Conservation (phyloP, 1,140 invertebrate species). For the Matsumurasca onukii region DNA sequence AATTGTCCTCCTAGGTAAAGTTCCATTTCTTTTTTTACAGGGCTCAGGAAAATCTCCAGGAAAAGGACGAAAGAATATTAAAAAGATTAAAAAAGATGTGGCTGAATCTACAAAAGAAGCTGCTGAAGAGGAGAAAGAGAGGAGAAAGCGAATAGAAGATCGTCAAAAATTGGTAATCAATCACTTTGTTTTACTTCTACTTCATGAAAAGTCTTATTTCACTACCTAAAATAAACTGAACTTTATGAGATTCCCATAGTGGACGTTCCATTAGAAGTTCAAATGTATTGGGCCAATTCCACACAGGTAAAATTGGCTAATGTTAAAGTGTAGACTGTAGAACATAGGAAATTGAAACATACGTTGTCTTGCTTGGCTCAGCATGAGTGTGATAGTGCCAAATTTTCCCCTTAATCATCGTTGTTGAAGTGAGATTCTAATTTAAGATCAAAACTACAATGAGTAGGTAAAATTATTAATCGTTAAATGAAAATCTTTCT, state of each 20-base stretch:
- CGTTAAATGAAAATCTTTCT: no score
- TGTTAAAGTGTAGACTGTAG: background rate
- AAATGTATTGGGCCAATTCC: background rate
- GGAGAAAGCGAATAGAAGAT: conserved; percentile 82
- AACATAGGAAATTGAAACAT: background rate
- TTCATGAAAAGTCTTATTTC: background rate
- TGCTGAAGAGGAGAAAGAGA: conserved; percentile 84
- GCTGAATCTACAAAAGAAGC: conserved; percentile 81
- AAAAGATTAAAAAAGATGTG: conserved; percentile 79
- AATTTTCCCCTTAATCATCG: no score
- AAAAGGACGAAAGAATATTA: conserved; percentile 73
- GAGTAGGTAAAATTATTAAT: no score
- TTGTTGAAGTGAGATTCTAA: no score
- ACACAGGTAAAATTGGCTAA: background rate
- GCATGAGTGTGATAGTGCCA: no score
- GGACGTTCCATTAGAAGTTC: background rate
- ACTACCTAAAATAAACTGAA: background rate
- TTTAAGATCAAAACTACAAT: no score
- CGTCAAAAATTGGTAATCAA: conserved; percentile 72
- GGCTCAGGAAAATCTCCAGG: background rate
- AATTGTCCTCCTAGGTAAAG: no score
- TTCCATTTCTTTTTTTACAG: no score
- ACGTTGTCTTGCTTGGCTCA: background rate
- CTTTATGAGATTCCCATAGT: no score
- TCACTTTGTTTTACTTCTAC: background rate